Conservation (phyloP, 2,113 vertebrate species). For the Cebus imitator region DNA sequence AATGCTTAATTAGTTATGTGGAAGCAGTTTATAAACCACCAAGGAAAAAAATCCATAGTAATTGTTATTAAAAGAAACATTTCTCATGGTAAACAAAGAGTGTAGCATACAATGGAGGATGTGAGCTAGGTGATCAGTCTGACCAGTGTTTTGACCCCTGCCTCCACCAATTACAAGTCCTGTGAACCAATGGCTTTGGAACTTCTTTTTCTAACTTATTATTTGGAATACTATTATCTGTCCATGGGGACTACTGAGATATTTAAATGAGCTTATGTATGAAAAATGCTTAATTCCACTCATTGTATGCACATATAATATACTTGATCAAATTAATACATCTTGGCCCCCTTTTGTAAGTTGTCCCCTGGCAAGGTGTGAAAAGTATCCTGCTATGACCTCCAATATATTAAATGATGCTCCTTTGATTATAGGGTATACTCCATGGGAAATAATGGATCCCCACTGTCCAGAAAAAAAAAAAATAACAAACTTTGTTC, state of each 20-base stretch:
- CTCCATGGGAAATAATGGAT: background rate
- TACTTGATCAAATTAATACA: background rate
- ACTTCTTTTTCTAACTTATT: background rate
- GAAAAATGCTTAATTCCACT: background rate
- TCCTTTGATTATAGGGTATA: background rate
- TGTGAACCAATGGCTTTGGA: background rate
- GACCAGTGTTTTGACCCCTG: background rate
- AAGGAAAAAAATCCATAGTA: background rate
- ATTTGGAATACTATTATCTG: background rate
- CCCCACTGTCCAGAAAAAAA: background rate
- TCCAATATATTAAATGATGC: background rate
- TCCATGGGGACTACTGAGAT: background rate
- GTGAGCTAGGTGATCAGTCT: background rate
- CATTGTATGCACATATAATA: background rate
- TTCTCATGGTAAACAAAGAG: background rate
- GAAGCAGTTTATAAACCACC: background rate
- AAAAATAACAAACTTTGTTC: background rate
- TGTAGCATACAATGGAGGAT: background rate
- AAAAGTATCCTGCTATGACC: fast-evolving
- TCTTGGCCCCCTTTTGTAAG: background rate
- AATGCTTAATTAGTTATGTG: background rate
- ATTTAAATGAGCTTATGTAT: background rate
- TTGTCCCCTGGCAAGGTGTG: background rate
- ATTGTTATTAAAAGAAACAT: background rate
- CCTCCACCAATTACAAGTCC: background rate